Conservation (phyloP, 2,888 invertebrate genomes). For the Anthoptus insignis region DNA sequence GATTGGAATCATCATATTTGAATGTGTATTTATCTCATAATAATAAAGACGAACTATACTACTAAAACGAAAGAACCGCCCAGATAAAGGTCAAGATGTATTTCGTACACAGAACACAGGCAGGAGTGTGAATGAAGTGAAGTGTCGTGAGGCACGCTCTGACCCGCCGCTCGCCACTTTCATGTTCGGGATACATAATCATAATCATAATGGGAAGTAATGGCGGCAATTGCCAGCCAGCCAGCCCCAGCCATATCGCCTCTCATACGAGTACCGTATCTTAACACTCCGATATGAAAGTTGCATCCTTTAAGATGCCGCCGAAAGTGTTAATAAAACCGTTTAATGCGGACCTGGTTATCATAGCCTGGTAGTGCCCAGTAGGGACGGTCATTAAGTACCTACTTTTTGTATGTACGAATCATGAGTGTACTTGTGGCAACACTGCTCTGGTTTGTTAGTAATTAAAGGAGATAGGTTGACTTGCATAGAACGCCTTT, state of each 20-base stretch:
- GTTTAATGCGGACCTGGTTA: conserved; percentile 15
- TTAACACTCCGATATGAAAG: conserved; percentile 61
- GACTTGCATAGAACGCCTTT: too few species aligned
- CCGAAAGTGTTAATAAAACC: conserved; percentile 18
- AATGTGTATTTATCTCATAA: neutral
- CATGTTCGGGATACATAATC: conserved; percentile 71
- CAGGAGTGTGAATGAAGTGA: conserved; percentile 68
- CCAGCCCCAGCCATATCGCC: conserved; percentile 69
- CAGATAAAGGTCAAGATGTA: neutral
- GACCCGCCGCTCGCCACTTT: conserved; percentile 70
- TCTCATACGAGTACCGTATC: conserved; percentile 54
- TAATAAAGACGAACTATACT: too few species aligned
- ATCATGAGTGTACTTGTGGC: too few species aligned
- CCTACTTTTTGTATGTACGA: too few species aligned
- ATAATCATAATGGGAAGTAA: conserved; percentile 76
- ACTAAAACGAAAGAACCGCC: neutral
- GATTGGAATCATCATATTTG: too few species aligned
- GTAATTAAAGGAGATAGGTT: too few species aligned
- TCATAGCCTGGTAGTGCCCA: neutral
- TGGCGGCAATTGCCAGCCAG: conserved; percentile 74
- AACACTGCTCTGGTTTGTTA: too few species aligned
- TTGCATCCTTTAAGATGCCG: conserved; percentile 50
- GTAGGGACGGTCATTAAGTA: neutral
- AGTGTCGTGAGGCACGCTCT: conserved; percentile 61
- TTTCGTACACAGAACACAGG: conserved; percentile 49